Conservation (phyloP, 2,113 vertebrate genomes). For the Sterna hirundo region DNA sequence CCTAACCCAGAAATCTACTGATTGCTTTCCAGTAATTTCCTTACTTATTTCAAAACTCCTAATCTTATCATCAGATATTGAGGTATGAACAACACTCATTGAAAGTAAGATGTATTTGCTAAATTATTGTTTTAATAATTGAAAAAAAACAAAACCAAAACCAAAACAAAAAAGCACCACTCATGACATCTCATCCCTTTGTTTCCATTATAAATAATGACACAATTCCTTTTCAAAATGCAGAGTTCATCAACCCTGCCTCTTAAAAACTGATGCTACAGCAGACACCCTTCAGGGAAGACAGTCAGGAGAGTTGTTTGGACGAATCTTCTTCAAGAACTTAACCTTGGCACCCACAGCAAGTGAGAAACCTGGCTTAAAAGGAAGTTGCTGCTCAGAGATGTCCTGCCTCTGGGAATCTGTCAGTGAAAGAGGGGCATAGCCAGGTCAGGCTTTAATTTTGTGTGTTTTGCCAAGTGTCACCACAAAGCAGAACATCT, state of each 20-base stretch:
- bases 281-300: not conserved
- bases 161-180: not conserved
- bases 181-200: not conserved
- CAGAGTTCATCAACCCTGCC: not conserved
- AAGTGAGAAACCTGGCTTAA: not conserved
- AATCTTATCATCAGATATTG: not conserved
- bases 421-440: not conserved
- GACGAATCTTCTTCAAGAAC: constrained; percentile 4
- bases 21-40: not conserved
- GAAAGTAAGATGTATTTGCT: not conserved
- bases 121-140: not conserved
- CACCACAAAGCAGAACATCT: not conserved
- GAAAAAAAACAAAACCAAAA: rapidly evolving
- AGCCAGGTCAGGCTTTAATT: not conserved
- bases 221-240: not conserved
- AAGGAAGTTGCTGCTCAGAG: not conserved
- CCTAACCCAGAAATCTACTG: not conserved
- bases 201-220: not conserved
- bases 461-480: not conserved
- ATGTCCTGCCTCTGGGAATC: not conserved
- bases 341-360: not conserved
- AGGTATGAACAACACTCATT: not conserved
- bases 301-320: not conserved
- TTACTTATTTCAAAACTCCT: not conserved
- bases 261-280: not conserved